Evolutionary conservation across 37 sponge, comb jelly and placozoan genomes (phyloP).

Genomic region (Amphimedon queenslandica): DNA sequence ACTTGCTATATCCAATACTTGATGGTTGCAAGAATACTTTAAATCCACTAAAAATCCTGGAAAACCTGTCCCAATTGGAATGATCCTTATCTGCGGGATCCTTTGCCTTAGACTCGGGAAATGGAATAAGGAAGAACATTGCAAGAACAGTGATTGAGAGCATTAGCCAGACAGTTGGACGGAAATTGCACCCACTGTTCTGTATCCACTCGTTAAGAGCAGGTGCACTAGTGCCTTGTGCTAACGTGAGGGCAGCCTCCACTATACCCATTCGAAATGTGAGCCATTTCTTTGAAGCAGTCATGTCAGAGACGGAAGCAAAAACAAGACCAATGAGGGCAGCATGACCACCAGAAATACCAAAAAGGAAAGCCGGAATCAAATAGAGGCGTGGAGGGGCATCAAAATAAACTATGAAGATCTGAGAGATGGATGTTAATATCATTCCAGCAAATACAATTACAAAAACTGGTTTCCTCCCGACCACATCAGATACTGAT

Average conservation of each 20-base stretch:
- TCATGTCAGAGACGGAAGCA: background rate
- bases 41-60: no score
- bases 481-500: background rate
- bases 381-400: background rate
- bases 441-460: background rate
- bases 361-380: background rate
- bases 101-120: conserved; percentile 29
- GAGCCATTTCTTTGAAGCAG: conserved; percentile 10
- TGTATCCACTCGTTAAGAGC: conserved; percentile 29
- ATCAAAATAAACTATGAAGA: background rate
- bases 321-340: background rate
- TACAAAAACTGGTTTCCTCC: background rate
- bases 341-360: background rate
- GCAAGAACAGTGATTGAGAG: background rate
- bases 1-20: no score
- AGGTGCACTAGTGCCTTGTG: background rate
- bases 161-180: conserved; percentile 3
- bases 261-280: conserved; percentile 46
- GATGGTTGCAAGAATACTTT: no score
- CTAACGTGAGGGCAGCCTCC: conserved; percentile 10
- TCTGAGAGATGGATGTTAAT: background rate
- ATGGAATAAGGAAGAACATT: conserved; percentile 23
- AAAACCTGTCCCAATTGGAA: no score
- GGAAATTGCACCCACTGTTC: conserved; percentile 29
- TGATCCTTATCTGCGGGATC: conserved; percentile 3